phyloP scores from a whole-genome alignment of 1,140 invertebrate species.

The Drosophila tropicalis region DNA sequence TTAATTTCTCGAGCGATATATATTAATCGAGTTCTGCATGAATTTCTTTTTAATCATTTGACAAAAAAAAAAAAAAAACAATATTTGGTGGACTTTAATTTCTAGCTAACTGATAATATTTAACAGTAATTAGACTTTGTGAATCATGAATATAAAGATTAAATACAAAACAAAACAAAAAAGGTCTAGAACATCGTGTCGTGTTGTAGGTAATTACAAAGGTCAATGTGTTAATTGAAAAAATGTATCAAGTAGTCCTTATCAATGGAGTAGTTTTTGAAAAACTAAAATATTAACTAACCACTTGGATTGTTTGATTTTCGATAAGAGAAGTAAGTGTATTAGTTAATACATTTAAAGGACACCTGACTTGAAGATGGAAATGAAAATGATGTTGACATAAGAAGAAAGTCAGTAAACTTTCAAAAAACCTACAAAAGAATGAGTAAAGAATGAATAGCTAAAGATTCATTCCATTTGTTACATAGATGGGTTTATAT shows the following conservation, averaged over 20 bases:
- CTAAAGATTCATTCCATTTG: too few species aligned
- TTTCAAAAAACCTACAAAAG: too few species aligned
- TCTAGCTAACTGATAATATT: constrained; percentile 46
- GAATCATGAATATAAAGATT: constrained; percentile 19
- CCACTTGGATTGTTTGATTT: not conserved
- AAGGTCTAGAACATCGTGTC: constrained; percentile 12
- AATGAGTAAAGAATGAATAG: too few species aligned
- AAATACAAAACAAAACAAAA: not conserved
- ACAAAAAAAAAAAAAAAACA: constrained; percentile 10
- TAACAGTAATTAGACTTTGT: constrained; percentile 41
- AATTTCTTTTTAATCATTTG: constrained; percentile 27
- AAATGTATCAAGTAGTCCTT: constrained; percentile 1
- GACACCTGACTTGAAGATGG: too few species aligned
- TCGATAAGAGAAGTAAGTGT: too few species aligned
- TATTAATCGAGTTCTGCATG: constrained; percentile 33
- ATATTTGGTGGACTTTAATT: constrained; percentile 37
- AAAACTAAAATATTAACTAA: not conserved
- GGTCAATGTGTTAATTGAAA: constrained; percentile 3
- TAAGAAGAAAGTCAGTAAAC: too few species aligned
- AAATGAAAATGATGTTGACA: too few species aligned
- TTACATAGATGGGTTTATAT: too few species aligned
- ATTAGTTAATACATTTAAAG: too few species aligned
- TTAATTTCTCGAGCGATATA: constrained; percentile 15
- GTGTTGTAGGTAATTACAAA: constrained; percentile 13
- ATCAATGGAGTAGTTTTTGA: constrained; percentile 4